These are phyloP conservation scores for Ptilorrhoa leucosticta DNA, from an alignment of 2,113 vertebrate species.

Conservation along the genomic window DNA sequence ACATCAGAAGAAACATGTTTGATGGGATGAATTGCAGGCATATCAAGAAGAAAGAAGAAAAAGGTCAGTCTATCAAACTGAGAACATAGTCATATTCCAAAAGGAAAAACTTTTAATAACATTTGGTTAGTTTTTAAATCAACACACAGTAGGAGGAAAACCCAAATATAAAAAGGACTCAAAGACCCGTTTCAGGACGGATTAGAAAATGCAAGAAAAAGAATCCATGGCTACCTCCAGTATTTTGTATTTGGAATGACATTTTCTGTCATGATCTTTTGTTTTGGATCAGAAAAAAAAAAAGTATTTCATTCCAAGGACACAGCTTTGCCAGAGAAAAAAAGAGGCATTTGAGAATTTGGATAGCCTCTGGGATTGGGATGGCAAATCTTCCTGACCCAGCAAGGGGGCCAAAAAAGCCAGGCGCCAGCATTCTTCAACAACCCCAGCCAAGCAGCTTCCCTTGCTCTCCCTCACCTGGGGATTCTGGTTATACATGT, in stretches of 20 bases:
- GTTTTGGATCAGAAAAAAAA: background rate
- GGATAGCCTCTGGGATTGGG: background rate
- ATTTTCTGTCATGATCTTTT: background rate
- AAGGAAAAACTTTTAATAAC: slow-evolving; percentile 6
- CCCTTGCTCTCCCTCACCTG: background rate
- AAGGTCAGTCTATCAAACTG: slow-evolving; percentile 1
- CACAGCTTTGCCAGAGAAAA: background rate
- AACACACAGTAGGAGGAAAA: background rate
- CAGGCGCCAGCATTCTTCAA: background rate
- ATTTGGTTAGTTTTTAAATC: background rate
- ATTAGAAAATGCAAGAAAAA: background rate
- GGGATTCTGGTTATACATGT: accelerated
- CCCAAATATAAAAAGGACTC: background rate
- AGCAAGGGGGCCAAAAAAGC: background rate
- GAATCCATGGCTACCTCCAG: background rate
- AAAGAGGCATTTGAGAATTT: background rate
- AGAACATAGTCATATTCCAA: slow-evolving; percentile 17
- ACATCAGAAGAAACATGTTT: slow-evolving; percentile 2
- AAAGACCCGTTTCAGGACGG: background rate
- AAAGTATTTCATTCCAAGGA: background rate
- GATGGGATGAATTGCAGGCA: background rate
- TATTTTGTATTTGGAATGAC: background rate
- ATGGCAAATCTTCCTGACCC: background rate
- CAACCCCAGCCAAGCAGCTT: background rate
- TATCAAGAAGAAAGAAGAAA: background rate